Percentiles rank a stretch among this genome's conserved stretches.
These are phyloP conservation scores for Volucella inanis DNA, from an alignment of 2,888 invertebrate species.

Conservation along the genomic window DNA sequence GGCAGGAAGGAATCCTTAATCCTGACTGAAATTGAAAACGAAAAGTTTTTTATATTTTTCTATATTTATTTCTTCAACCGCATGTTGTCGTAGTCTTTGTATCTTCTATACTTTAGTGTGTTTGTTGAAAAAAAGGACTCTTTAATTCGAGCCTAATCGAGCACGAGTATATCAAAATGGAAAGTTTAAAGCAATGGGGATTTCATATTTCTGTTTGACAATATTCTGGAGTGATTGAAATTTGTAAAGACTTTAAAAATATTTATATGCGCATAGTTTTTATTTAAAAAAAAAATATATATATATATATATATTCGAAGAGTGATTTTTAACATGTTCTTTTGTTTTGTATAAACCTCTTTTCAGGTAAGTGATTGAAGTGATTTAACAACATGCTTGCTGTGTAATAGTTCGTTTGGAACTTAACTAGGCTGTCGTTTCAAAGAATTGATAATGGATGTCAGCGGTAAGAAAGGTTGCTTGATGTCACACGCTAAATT, in stretches of 20 bases:
- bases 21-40: slow-evolving; percentile 50
- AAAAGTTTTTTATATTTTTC: slow-evolving; percentile 40
- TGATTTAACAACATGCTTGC: slow-evolving; percentile 3
- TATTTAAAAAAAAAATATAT: background rate
- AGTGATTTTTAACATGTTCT: background rate
- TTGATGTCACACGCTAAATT: too few relatives aligned
- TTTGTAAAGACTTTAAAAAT: background rate
- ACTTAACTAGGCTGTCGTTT: too few relatives aligned
- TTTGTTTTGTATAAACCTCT: slow-evolving; percentile 14
- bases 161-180: slow-evolving; percentile 4
- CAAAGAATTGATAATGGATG: too few relatives aligned
- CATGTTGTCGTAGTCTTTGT: background rate
- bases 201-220: background rate
- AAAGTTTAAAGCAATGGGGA: slow-evolving; percentile 29
- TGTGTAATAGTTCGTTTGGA: background rate
- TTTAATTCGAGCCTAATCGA: slow-evolving; percentile 47
- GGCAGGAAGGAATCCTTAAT: slow-evolving; percentile 53
- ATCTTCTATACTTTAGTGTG: slow-evolving; percentile 1
- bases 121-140: background rate
- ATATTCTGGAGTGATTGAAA: background rate
- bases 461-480: too few relatives aligned
- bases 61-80: slow-evolving; percentile 1
- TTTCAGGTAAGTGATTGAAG: slow-evolving; percentile 54
- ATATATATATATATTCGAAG: slow-evolving; percentile 3
- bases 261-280: background rate